Evolutionary conservation across 2,888 invertebrate species (phyloP).

Genomic region (Drosophila sordidapex): DNA sequence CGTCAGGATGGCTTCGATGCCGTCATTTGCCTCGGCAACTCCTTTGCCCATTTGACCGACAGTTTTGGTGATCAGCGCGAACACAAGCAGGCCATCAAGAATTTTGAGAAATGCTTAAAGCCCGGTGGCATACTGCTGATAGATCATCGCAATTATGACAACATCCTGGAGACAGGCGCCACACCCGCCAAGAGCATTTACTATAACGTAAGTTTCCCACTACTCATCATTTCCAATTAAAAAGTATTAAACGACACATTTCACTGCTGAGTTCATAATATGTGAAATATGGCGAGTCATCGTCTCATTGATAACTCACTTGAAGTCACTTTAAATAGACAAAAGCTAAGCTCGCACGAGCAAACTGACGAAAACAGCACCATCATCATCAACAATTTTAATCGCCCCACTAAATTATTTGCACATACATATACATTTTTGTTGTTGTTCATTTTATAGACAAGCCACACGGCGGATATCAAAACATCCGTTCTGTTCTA

Average conservation of each 20-base stretch:
- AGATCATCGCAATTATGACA: conserved; percentile 95
- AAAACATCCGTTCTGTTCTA: conserved; percentile 94
- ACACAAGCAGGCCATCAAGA: conserved; percentile 91
- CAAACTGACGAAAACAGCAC: neutral
- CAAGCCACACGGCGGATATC: conserved; percentile 92
- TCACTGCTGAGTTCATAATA: neutral
- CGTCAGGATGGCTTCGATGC: conserved; percentile 91
- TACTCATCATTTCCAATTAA: conserved; percentile 45
- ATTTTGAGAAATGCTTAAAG: conserved; percentile 93
- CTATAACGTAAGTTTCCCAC: conserved; percentile 90
- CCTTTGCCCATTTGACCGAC: conserved; percentile 95
- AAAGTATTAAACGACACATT: conserved; percentile 57
- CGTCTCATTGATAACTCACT: conserved; percentile 46
- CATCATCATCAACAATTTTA: conserved; percentile 19
- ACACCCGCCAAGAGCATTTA: conserved; percentile 94
- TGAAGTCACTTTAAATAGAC: conserved; percentile 10
- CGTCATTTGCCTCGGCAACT: conserved; percentile 95
- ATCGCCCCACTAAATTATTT: conserved; percentile 52
- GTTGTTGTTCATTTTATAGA: conserved; percentile 86
- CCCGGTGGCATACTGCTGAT: conserved; percentile 94
- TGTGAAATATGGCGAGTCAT: conserved; percentile 44
- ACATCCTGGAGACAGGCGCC: conserved; percentile 90
- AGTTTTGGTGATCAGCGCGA: conserved; percentile 91
- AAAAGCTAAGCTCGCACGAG: conserved; percentile 13
- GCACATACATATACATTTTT: conserved; percentile 18